These are phyloP conservation scores for Pheosia tremula DNA, from an alignment of 2,888 invertebrate species.

Conservation along the genomic window DNA sequence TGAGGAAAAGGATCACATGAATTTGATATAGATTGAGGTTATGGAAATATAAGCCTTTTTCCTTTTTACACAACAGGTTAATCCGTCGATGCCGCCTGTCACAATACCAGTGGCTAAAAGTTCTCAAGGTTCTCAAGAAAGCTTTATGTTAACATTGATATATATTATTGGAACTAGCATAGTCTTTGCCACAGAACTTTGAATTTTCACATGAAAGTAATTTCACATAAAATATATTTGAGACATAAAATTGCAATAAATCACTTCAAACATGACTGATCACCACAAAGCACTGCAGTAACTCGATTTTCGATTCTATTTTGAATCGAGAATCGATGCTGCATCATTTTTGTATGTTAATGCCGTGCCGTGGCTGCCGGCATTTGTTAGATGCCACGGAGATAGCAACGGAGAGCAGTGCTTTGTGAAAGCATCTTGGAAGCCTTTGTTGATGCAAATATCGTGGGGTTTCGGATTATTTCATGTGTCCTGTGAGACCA, in stretches of 20 bases:
- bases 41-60: no score
- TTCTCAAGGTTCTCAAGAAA: no score
- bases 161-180: no score
- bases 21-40: neutral
- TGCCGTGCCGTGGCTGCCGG: neutral
- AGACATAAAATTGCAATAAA: neutral
- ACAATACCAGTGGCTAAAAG: no score
- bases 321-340: conserved; percentile 2
- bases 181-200: no score
- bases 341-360: conserved; percentile 2
- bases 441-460: conserved; percentile 4
- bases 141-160: no score
- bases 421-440: neutral
- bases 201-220: no score
- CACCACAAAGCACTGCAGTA: neutral
- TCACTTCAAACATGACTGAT: conserved; percentile 5
- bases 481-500: neutral
- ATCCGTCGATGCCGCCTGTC: no score
- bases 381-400: conserved; percentile 4
- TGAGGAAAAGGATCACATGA: neutral
- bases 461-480: neutral
- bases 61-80: no score
- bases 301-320: conserved; percentile 5
- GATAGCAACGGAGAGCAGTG: neutral
- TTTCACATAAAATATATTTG: neutral